phyloP scores from a whole-genome alignment of 92 coral and sea anemone genomes.

The Metridium senile region DNA sequence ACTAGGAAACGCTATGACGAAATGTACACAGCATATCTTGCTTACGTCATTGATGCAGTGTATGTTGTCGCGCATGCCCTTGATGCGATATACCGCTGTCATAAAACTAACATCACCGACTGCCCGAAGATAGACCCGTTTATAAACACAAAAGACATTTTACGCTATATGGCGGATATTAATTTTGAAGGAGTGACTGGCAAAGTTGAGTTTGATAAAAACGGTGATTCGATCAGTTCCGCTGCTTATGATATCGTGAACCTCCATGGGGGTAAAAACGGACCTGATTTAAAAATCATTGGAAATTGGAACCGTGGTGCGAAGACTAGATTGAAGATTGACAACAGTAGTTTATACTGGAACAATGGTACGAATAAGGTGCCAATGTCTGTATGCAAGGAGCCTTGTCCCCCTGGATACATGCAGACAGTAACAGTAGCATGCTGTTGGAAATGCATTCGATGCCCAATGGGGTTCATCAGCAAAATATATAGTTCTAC shows the following conservation, averaged over 20 bases:
- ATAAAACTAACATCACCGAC: background rate
- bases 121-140: constrained; percentile 30
- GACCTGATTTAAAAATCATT: constrained; percentile 46
- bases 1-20: constrained; percentile 37
- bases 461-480: constrained; percentile 43
- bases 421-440: constrained; percentile 46
- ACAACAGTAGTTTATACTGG: constrained; percentile 46
- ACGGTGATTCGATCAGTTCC: constrained; percentile 68
- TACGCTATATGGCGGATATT: constrained; percentile 37
- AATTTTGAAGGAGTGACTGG: constrained; percentile 73
- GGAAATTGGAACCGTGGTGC: constrained; percentile 67
- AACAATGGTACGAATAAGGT: constrained; percentile 48
- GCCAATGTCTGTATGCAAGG: constrained; percentile 69
- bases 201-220: constrained; percentile 49
- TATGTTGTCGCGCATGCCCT: constrained; percentile 77
- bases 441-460: constrained; percentile 84
- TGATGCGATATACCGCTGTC: constrained; percentile 68
- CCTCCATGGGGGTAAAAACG: constrained; percentile 36
- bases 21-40: constrained; percentile 55
- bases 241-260: constrained; percentile 75
- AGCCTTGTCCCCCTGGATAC: constrained; percentile 65
- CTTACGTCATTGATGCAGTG: constrained; percentile 82
- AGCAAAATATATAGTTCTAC: constrained; percentile 50
- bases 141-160: constrained; percentile 42
- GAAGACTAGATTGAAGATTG: constrained; percentile 29